A percentile compares a stretch with the other conserved stretches of the same genome.
Evolutionary conservation across 1,140 invertebrate species (phyloP).

Genomic region (Drosophila gunungcola): DNA sequence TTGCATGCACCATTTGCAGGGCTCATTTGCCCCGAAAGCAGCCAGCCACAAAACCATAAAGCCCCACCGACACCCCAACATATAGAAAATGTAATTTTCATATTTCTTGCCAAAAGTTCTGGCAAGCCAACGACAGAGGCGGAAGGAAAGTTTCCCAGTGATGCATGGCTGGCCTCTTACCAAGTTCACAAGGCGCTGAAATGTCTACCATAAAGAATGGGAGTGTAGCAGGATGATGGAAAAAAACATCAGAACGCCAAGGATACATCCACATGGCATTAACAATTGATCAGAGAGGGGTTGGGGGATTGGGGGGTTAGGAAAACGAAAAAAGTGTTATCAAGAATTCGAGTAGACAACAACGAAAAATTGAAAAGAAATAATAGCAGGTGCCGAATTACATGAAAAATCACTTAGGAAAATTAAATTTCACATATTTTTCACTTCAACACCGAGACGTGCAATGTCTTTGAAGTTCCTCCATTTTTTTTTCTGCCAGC

Average conservation of each 20-base stretch:
- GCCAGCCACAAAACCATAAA: constrained; percentile 28
- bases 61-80: constrained; percentile 15
- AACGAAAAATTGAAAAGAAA: constrained; percentile 75
- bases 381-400: constrained; percentile 83
- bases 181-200: constrained; percentile 75
- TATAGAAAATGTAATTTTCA: constrained; percentile 66
- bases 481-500: constrained; percentile 31
- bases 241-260: constrained; percentile 5
- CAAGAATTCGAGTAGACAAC: constrained; percentile 30
- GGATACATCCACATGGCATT: constrained; percentile 74
- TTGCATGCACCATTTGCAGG: constrained; percentile 61
- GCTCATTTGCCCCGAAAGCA: constrained; percentile 54
- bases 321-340: constrained; percentile 65
- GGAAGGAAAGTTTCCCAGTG: constrained; percentile 62
- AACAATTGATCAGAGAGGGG: constrained; percentile 70
- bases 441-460: constrained; percentile 66
- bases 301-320: background rate
- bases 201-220: constrained; percentile 38
- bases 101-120: constrained; percentile 64
- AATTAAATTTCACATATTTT: constrained; percentile 84
- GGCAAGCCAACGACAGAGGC: constrained; percentile 61
- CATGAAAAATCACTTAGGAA: constrained; percentile 83
- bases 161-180: constrained; percentile 72
- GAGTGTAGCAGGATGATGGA: background rate
- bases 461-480: constrained; percentile 71